These are phyloP conservation scores for Cavia aperea DNA, from an alignment of 2,113 vertebrate genomes.

Conservation along the genomic window DNA sequence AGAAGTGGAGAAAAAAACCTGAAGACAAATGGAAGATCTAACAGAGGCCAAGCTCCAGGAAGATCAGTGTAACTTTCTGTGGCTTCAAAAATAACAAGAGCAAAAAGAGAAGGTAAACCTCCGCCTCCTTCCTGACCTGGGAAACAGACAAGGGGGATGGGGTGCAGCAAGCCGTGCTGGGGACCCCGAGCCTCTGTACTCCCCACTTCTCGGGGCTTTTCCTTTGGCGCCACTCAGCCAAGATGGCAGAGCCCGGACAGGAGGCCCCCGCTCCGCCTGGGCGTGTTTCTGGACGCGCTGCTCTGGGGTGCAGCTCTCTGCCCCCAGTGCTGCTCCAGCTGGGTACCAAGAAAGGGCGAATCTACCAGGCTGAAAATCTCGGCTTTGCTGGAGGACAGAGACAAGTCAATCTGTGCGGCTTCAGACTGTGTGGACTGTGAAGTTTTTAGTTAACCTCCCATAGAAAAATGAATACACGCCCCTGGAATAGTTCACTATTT, in stretches of 20 bases:
- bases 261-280: background rate
- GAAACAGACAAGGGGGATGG: background rate
- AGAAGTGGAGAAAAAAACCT: background rate
- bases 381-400: background rate
- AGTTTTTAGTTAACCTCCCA: background rate
- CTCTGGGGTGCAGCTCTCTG: background rate
- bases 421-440: background rate
- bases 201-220: background rate
- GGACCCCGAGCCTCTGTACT: too few relatives aligned
- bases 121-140: background rate
- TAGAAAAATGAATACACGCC: background rate
- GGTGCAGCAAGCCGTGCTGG: rapidly evolving
- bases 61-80: background rate
- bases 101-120: background rate
- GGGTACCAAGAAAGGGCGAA: background rate
- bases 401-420: background rate
- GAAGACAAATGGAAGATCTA: background rate
- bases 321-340: background rate
- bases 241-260: rapidly evolving
- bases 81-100: background rate
- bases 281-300: rapidly evolving
- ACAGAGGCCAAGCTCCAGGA: too few relatives aligned
- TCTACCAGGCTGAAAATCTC: rapidly evolving
- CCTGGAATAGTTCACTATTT: background rate
- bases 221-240: rapidly evolving